phyloP scores from a whole-genome alignment of 2,113 vertebrate species.

The Zosterops japonicus region DNA sequence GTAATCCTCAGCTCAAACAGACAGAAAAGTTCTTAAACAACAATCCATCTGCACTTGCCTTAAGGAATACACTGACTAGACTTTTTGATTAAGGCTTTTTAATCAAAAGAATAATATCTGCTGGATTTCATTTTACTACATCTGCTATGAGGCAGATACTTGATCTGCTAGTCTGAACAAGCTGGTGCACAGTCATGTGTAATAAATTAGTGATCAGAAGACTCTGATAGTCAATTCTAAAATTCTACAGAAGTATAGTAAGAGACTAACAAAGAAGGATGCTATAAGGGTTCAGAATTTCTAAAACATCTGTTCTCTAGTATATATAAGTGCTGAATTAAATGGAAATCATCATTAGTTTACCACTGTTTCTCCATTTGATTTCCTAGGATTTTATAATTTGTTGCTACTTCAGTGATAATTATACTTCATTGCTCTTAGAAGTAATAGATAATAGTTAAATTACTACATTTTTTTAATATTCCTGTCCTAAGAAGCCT shows the following conservation, averaged over 20 bases:
- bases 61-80: background rate
- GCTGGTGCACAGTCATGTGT: background rate
- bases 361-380: background rate
- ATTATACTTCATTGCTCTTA: background rate
- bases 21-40: background rate
- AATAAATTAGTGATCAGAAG: slow-evolving; percentile 25
- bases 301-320: background rate
- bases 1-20: background rate
- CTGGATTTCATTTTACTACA: slow-evolving; percentile 18
- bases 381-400: background rate
- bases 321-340: background rate
- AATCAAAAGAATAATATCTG: slow-evolving; percentile 15
- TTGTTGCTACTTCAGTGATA: background rate
- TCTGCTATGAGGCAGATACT: slow-evolving; percentile 5
- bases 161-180: background rate
- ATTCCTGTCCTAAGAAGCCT: background rate
- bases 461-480: background rate
- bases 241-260: background rate
- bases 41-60: background rate
- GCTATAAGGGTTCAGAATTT: background rate
- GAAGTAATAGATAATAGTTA: background rate
- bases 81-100: slow-evolving; percentile 27
- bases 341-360: background rate
- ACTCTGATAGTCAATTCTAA: background rate
- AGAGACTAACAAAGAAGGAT: background rate